Conservation (phyloP, 1,140 invertebrate species). For the Armadillidium nasatum region DNA sequence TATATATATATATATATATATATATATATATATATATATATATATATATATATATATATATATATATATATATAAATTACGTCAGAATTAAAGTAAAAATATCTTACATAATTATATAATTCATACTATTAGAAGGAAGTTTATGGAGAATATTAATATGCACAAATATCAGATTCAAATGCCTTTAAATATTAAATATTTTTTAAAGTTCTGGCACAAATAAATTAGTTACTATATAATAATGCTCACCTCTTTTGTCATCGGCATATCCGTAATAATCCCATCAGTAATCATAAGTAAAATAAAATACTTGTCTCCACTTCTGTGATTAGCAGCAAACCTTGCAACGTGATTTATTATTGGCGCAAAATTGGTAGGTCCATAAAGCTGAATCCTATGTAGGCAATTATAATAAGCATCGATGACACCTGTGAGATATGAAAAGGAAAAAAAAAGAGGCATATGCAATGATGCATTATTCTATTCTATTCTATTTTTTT, state of each 20-base stretch:
- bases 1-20: too few relatives aligned
- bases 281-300: constrained; percentile 65
- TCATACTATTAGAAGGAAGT: too few relatives aligned
- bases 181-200: too few relatives aligned
- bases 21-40: too few relatives aligned
- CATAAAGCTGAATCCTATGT: constrained; percentile 57
- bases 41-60: too few relatives aligned
- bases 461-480: too few relatives aligned
- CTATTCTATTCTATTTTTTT: too few relatives aligned
- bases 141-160: too few relatives aligned
- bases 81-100: too few relatives aligned
- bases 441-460: background rate
- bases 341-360: constrained; percentile 58
- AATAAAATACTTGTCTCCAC: constrained; percentile 60
- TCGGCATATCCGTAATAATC: constrained; percentile 62
- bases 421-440: constrained; percentile 47
- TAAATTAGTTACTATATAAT: background rate
- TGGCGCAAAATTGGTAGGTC: constrained; percentile 63
- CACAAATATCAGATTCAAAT: too few relatives aligned
- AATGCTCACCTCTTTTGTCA: constrained; percentile 55
- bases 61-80: too few relatives aligned
- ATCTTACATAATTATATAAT: too few relatives aligned
- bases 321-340: constrained; percentile 50
- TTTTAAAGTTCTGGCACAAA: background rate
- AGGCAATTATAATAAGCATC: constrained; percentile 50